A percentile compares a stretch with the other conserved stretches of the same genome.
These are phyloP conservation scores for Megalops cyprinoides DNA, from an alignment of 2,797 vertebrate genomes.

Conservation along the genomic window DNA sequence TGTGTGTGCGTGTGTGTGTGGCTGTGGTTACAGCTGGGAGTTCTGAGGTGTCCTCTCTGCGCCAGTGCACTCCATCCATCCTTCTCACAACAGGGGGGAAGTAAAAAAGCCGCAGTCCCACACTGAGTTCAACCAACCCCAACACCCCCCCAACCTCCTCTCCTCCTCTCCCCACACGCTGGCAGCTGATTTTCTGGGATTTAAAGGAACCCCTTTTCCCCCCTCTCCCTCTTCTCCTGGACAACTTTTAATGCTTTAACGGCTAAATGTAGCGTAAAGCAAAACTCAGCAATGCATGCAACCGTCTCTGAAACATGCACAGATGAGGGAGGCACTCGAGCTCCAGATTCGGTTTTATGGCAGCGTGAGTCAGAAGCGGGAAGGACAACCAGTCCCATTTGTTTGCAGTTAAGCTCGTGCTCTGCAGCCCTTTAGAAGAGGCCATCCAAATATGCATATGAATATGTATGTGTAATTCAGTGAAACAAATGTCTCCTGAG, in stretches of 20 bases:
- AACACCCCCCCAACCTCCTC: neutral
- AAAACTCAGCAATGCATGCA: neutral
- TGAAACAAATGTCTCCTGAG: neutral
- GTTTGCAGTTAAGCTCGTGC: neutral
- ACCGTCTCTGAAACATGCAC: constrained; percentile 10
- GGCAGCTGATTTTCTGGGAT: constrained; percentile 10
- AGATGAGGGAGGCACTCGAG: neutral
- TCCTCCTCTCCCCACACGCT: neutral
- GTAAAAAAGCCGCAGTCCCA: neutral
- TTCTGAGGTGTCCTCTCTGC: neutral
- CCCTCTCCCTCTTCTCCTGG: constrained; percentile 1
- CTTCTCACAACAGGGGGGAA: neutral
- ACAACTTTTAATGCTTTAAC: neutral
- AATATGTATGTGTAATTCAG: constrained; percentile 6
- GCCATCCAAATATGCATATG: neutral
- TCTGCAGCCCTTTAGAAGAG: neutral
- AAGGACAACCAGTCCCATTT: neutral
- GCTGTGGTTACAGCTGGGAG: neutral
- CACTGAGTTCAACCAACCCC: neutral
- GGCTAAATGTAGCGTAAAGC: constrained; percentile 9
- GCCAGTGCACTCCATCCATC: neutral
- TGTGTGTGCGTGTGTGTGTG: neutral
- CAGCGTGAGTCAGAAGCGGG: constrained; percentile 6
- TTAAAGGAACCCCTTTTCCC: constrained; percentile 1
- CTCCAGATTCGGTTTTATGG: neutral